A percentile compares a stretch with the other conserved stretches of the same genome.
These are phyloP conservation scores for Irena cyanogastra DNA, from an alignment of 2,113 vertebrate genomes.

Conservation along the genomic window DNA sequence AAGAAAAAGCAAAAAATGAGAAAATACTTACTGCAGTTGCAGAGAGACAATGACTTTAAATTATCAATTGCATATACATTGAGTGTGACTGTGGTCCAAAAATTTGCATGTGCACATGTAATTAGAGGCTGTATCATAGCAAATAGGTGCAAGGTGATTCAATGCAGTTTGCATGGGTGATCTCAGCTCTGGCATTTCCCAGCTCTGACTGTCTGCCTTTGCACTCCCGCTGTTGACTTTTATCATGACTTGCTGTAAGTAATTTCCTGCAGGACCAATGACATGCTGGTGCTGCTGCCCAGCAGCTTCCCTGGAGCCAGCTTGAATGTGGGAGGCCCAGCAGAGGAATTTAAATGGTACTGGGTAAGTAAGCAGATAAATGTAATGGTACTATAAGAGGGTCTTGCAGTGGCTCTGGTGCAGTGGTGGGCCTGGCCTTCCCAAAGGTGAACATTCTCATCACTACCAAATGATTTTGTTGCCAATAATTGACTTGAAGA, in stretches of 20 bases:
- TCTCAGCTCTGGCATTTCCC: neutral
- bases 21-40: neutral
- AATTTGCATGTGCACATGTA: neutral
- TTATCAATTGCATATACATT: neutral
- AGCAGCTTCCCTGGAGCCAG: neutral
- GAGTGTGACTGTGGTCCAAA: neutral
- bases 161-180: neutral
- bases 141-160: fast-evolving
- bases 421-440: neutral
- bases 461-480: fast-evolving
- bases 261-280: neutral
- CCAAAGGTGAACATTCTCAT: neutral
- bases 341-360: neutral
- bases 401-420: neutral
- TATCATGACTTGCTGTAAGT: neutral
- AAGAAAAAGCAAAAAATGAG: neutral
- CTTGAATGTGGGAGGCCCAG: fast-evolving
- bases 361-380: fast-evolving
- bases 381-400: neutral
- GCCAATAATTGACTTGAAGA: neutral
- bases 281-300: neutral
- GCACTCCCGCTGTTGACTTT: neutral
- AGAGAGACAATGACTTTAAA: neutral
- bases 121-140: neutral
- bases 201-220: neutral